Base-by-base conservation (phyloP, 1,140 invertebrate species). In the Grapholita molesta region DNA sequence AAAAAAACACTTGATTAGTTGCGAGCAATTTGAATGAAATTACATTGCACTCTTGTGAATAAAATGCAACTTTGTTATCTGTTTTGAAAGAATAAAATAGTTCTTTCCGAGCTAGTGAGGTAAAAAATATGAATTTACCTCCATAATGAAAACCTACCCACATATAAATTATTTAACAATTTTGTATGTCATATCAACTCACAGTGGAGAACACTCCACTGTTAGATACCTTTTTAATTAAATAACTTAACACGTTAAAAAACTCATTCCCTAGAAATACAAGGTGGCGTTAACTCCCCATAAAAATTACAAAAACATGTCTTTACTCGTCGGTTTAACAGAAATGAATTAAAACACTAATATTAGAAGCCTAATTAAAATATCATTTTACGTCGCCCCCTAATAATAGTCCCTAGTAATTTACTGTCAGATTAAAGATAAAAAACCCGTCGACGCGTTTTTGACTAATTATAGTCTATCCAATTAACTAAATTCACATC, bases 401-500 rank as follows among this genome's bases (percentile, higher is more conserved):
- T 66, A 70, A 70, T 30, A 66, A 70, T 70, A 30, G 35, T 21
- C 7, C 25, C 64, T 57, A 48, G 53, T 48, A 66, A 70, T 70
- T 70, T 55, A 32, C n/a, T 61, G 53, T 61, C 48, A 67, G 48
- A 66, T 42, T n/a, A 65, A 55, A 66, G 65, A 69, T 15, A 28
- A 42, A 48, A 30, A 6, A 38, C 11, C 53, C 53, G 48, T 64
- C 67, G 35, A 48, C 53, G 53, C 67, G n/a, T 53, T 69, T 69
- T 64, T 69, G 55, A 69, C 67, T 64, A 69, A 69, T 69, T 64
- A 69, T 69, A 69, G 67, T 64, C 55, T 64, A 55, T 64, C 67
- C 67, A 69, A 69, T 69, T 69, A 69, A 42, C n/a, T 48, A 42
- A 69, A 69, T 69, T 69, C 67, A 69, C 67, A 30, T 64, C 21